Evolutionary conservation across 1,140 invertebrate genomes (phyloP).

Genomic region (Sinonovacula constricta): DNA sequence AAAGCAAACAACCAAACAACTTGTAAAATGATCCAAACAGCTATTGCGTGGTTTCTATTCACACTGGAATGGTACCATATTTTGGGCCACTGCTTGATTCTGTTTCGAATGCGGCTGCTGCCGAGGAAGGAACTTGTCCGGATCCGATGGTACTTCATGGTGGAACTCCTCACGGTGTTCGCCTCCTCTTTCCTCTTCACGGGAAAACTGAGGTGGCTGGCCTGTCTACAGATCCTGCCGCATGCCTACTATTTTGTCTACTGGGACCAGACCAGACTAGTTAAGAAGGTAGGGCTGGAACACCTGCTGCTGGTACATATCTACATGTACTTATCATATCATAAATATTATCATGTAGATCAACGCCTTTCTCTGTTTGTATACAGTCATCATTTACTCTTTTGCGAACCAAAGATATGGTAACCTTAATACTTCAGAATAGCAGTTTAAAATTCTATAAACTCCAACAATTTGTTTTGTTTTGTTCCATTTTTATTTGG

Average conservation of each 20-base stretch:
- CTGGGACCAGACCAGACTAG: constrained; percentile 65
- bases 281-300: constrained; percentile 73
- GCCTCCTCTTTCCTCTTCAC: constrained; percentile 58
- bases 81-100: constrained; percentile 61
- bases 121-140: constrained; percentile 70
- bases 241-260: constrained; percentile 68
- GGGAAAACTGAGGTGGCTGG: constrained; percentile 60
- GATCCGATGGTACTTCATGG: constrained; percentile 66
- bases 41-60: constrained; percentile 49
- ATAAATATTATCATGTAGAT: no score
- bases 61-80: constrained; percentile 63
- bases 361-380: no score
- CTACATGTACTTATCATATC: no score
- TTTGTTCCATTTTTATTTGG: no score
- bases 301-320: no score
- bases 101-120: constrained; percentile 65
- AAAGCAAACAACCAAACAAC: no score
- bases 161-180: constrained; percentile 67
- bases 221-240: constrained; percentile 63
- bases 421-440: no score
- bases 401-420: no score
- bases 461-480: no score
- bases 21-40: constrained; percentile 16
- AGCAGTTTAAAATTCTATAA: no score
- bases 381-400: no score